These are phyloP conservation scores for Hypotaenidia philippensis DNA, from an alignment of 2,797 vertebrate genomes.

Conservation along the genomic window DNA sequence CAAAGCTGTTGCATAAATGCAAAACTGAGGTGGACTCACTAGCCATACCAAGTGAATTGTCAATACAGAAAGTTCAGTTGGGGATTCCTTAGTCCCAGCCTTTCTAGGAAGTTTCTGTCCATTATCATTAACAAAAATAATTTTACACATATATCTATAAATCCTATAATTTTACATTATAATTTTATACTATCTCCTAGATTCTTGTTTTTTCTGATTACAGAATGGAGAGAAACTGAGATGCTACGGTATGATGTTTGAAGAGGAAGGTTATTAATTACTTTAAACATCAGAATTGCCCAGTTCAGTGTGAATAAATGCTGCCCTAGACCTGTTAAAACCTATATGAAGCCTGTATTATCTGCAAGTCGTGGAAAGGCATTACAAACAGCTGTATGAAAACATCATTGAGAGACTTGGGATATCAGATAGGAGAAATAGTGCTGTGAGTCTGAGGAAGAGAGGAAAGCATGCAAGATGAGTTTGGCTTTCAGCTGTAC, in stretches of 20 bases:
- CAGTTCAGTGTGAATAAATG: neutral
- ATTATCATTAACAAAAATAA: neutral
- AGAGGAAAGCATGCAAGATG: neutral
- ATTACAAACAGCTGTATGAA: neutral
- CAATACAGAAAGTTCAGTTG: neutral
- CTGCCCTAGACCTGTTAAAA: neutral
- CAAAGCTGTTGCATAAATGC: neutral
- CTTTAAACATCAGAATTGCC: neutral
- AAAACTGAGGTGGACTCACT: neutral
- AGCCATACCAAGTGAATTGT: neutral
- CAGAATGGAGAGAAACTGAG: neutral
- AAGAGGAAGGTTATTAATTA: neutral
- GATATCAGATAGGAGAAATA: neutral
- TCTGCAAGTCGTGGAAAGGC: neutral
- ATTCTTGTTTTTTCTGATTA: neutral
- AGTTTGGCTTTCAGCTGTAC: neutral
- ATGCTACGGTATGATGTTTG: neutral
- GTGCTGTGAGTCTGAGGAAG: neutral
- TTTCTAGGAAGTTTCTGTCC: neutral
- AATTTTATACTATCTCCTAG: neutral
- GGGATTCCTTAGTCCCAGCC: neutral
- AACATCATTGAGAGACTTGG: neutral
- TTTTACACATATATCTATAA: neutral
- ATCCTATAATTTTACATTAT: no score
- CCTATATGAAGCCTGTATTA: neutral